Percentiles rank a stretch among this genome's conserved stretches.
phyloP scores from a whole-genome alignment of 2,888 invertebrate species.

The Hirudinaria manillensis region DNA sequence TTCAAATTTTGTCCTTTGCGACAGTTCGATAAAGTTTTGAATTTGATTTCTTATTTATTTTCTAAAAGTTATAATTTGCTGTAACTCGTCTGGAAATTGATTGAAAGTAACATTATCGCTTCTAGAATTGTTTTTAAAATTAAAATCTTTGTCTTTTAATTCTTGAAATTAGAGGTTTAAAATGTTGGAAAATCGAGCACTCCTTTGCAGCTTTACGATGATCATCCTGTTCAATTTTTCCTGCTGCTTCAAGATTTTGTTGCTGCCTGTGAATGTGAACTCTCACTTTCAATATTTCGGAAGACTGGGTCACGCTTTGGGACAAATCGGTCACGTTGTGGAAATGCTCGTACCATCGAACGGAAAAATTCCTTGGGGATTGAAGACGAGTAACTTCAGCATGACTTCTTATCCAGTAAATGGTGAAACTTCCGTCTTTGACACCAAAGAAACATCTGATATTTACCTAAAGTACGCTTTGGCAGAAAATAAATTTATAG shows the following conservation, averaged over 20 bases:
- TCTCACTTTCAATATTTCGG: conserved; percentile 20
- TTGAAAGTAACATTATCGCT: too few species aligned
- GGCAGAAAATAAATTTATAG: background rate
- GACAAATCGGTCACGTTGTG: conserved; percentile 21
- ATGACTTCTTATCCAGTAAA: conserved; percentile 7
- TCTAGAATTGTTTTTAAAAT: too few species aligned
- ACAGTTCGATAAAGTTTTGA: too few species aligned
- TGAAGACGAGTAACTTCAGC: background rate
- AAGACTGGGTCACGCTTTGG: conserved; percentile 12
- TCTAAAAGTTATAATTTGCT: too few species aligned
- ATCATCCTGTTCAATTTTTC: background rate
- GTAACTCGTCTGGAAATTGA: too few species aligned
- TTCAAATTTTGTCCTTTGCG: too few species aligned
- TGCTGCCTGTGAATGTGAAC: conserved; percentile 15
- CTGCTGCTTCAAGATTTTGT: background rate
- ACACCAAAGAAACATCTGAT: conserved; percentile 6
- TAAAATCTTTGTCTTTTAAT: too few species aligned
- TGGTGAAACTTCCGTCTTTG: background rate
- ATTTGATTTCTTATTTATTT: too few species aligned
- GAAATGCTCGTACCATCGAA: conserved; percentile 12
- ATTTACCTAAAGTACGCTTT: background rate
- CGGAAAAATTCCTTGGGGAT: background rate
- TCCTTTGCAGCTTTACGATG: too few species aligned
- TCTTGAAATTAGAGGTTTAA: too few species aligned
- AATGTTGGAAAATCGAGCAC: too few species aligned